Conservation (phyloP, 2,797 vertebrate species). For the Clarias pachynema region DNA sequence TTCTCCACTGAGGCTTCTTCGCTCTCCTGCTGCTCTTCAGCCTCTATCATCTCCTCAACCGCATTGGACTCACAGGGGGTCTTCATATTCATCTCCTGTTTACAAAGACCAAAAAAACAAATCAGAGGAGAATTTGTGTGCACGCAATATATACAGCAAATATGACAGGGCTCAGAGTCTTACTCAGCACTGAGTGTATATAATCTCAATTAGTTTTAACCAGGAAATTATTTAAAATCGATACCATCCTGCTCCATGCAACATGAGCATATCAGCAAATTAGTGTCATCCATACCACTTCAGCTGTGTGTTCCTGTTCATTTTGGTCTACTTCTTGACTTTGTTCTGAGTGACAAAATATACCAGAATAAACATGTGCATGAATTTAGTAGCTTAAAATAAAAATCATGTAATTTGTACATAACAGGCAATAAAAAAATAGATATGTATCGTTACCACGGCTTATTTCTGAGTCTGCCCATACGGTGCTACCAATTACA, state of each 20-base stretch:
- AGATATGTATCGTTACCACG: constrained; percentile 29
- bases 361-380: neutral
- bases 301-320: constrained; percentile 34
- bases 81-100: constrained; percentile 56
- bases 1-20: constrained; percentile 31
- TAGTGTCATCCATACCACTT: constrained; percentile 31
- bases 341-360: constrained; percentile 53
- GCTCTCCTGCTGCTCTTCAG: constrained; percentile 38
- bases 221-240: neutral
- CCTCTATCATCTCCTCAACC: constrained; percentile 49
- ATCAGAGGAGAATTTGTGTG: neutral
- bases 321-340: constrained; percentile 42
- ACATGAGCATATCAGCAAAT: neutral
- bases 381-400: neutral
- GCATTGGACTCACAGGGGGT: constrained; percentile 19
- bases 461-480: constrained; percentile 41
- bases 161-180: neutral
- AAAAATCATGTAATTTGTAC: neutral
- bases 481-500: constrained; percentile 19
- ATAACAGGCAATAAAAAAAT: neutral
- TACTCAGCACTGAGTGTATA: neutral
- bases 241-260: neutral
- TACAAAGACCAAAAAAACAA: neutral
- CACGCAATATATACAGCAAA: neutral
- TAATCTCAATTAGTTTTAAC: neutral